Conservation (phyloP, 2,113 vertebrate species). For the Sialia sialis region DNA sequence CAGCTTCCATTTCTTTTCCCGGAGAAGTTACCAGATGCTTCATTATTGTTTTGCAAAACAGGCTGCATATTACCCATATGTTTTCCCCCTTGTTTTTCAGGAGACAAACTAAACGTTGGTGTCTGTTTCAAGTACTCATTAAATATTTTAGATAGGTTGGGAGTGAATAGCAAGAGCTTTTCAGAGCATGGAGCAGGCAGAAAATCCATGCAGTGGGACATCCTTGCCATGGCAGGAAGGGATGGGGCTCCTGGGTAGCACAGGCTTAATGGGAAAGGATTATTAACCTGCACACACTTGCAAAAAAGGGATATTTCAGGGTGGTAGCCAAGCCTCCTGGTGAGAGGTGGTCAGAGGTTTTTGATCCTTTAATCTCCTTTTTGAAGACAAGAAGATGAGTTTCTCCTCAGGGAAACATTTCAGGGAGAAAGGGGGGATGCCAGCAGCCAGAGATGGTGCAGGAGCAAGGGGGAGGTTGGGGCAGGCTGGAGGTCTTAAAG, state of each 20-base stretch:
- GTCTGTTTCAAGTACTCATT: constrained; percentile 1
- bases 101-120: background rate
- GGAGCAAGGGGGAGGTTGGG: background rate
- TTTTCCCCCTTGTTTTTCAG: constrained; percentile 37
- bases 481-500: background rate
- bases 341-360: background rate
- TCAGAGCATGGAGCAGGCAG: background rate
- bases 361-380: constrained; percentile 9
- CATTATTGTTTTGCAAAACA: constrained; percentile 42
- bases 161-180: background rate
- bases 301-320: background rate
- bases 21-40: constrained; percentile 55
- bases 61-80: constrained; percentile 39
- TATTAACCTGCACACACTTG: background rate
- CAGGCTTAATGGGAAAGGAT: background rate
- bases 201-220: rapidly evolving
- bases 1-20: constrained; percentile 34
- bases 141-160: constrained; percentile 1
- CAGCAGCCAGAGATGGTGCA: background rate
- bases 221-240: background rate
- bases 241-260: background rate
- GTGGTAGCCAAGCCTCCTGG: background rate
- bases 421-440: too few relatives aligned
- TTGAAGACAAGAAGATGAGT: background rate
- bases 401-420: background rate